Conservation (phyloP, 1,140 invertebrate genomes). For the Galendromus occidentalis region DNA sequence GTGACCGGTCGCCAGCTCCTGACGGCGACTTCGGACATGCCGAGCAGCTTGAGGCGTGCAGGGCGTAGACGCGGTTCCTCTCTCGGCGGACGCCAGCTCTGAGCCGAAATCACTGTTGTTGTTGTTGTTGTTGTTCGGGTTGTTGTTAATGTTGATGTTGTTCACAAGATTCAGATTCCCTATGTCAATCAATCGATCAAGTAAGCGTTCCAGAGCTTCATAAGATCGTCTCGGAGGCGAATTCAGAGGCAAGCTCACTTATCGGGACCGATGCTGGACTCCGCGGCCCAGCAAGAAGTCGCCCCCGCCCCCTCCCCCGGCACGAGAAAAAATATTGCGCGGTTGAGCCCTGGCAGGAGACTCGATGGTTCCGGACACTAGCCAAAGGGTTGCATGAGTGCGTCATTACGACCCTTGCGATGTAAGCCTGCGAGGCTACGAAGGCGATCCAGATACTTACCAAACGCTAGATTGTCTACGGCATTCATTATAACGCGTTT, state of each 20-base stretch:
- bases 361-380: no score
- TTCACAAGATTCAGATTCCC: constrained; percentile 6
- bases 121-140: background rate
- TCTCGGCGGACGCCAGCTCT: constrained; percentile 5
- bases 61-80: background rate
- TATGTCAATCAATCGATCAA: background rate
- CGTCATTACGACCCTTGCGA: no score
- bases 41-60: background rate
- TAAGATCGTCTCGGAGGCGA: no score
- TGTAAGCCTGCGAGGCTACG: no score
- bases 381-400: no score
- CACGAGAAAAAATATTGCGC: no score
- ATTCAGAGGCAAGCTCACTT: no score
- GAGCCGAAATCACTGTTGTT: background rate
- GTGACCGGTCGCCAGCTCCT: background rate
- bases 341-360: no score
- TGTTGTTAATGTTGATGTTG: background rate
- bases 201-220: no score
- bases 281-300: no score
- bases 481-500: constrained; percentile 5
- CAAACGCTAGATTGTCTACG: constrained; percentile 3
- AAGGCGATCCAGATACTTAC: background rate
- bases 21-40: constrained; percentile 1
- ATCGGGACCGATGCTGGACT: no score
- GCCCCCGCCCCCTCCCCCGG: no score